Percentiles rank a stretch among this genome's conserved stretches.
Conservation (phyloP, 2,888 invertebrate genomes). For the Elaeidobius kamerunicus region DNA sequence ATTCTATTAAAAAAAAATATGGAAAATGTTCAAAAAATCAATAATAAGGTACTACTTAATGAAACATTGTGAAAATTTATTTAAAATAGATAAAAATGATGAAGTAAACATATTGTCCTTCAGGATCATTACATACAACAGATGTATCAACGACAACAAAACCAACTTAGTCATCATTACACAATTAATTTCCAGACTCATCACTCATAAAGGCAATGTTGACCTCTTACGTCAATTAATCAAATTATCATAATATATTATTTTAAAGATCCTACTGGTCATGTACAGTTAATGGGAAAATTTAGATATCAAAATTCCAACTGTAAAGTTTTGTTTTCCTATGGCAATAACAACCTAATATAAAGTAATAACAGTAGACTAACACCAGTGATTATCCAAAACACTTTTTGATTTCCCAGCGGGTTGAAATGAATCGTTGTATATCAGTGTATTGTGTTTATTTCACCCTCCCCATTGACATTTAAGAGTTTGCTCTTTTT, state of each 20-base stretch:
- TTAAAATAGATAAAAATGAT: too few relatives aligned
- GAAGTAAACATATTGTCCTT: too few relatives aligned
- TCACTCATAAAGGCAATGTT: conserved; percentile 14
- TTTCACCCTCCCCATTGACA: conserved; percentile 18
- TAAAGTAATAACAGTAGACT: conserved; percentile 22
- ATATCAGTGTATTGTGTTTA: conserved; percentile 11
- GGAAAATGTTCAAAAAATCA: neutral
- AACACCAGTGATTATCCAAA: conserved; percentile 25
- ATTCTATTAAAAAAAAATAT: neutral
- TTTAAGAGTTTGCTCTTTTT: conserved; percentile 24
- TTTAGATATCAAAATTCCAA: too few relatives aligned
- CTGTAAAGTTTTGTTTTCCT: too few relatives aligned
- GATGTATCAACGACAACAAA: conserved; percentile 19
- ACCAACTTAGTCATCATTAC: conserved; percentile 25
- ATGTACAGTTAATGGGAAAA: too few relatives aligned
- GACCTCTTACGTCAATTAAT: conserved; percentile 17
- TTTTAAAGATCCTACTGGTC: too few relatives aligned
- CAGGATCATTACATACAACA: conserved; percentile 5
- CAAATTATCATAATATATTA: conserved; percentile 21
- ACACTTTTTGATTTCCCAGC: conserved; percentile 26
- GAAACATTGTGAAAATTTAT: too few relatives aligned
- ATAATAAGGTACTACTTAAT: conserved; percentile 6
- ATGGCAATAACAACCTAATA: conserved; percentile 11
- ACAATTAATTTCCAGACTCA: conserved; percentile 20
- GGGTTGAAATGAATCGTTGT: conserved; percentile 13